Evolutionary conservation across 2,888 invertebrate species (phyloP).

Genomic region (Keiferia lycopersicella): DNA sequence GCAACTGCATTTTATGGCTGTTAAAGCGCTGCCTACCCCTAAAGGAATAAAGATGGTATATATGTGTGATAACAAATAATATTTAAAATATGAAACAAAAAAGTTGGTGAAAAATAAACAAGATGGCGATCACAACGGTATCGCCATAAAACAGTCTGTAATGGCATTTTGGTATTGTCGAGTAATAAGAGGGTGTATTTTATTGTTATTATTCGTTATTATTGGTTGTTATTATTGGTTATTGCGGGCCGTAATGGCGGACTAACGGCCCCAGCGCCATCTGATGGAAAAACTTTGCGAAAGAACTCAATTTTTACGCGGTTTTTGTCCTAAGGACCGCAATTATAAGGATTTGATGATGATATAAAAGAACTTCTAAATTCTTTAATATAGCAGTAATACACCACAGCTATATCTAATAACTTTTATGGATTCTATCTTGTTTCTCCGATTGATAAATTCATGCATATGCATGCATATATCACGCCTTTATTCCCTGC

Average conservation of each 20-base stretch:
- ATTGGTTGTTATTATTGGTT: conserved; percentile 39
- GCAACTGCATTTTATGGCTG: no score
- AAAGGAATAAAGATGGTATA: no score
- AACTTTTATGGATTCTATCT: no score
- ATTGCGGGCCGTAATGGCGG: conserved; percentile 31
- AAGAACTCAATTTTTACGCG: conserved; percentile 16
- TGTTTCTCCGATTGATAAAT: no score
- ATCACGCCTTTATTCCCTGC: no score
- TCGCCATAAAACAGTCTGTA: conserved; percentile 20
- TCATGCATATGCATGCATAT: no score
- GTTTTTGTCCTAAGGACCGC: background rate
- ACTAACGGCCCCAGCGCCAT: conserved; percentile 7
- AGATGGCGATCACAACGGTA: background rate
- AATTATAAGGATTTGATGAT: background rate
- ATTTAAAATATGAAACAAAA: background rate
- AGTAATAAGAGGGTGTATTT: conserved; percentile 46
- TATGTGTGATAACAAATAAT: background rate
- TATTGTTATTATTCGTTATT: conserved; percentile 45
- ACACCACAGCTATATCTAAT: no score
- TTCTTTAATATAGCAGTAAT: no score
- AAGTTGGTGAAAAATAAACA: background rate
- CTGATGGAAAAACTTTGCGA: conserved; percentile 7
- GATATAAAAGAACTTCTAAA: no score
- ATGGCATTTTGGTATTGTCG: conserved; percentile 37
- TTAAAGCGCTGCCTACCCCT: no score